A percentile compares a stretch with the other conserved stretches of the same genome.
Evolutionary conservation across 2,888 invertebrate species (phyloP).

Genomic region (Euplagia quadripunctaria): DNA sequence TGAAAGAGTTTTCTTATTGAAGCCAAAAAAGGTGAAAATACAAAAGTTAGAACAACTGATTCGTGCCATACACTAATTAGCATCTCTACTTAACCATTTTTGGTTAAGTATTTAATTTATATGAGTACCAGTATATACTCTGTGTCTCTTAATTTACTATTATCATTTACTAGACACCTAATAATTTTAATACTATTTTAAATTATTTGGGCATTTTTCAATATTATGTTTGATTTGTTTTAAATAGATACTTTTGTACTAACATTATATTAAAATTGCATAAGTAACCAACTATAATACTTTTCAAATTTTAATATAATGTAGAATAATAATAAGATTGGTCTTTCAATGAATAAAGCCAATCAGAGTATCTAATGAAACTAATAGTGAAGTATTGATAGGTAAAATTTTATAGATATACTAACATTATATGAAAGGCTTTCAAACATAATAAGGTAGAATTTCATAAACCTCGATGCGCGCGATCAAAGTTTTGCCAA

Average conservation of each 20-base stretch:
- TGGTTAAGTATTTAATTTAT: too few species aligned
- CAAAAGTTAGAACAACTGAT: background rate
- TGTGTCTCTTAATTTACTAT: background rate
- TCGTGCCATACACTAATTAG: background rate
- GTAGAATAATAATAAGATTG: too few species aligned
- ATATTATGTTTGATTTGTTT: too few species aligned
- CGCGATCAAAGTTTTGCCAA: conserved; percentile 46
- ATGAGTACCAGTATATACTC: background rate
- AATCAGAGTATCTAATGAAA: background rate
- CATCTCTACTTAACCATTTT: background rate
- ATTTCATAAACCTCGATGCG: conserved; percentile 33
- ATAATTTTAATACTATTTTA: background rate
- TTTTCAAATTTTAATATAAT: too few species aligned
- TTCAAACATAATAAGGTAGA: conserved; percentile 34
- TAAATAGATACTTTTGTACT: too few species aligned
- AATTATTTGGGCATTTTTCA: too few species aligned
- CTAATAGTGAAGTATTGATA: conserved; percentile 22
- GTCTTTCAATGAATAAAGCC: too few species aligned
- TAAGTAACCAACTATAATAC: too few species aligned
- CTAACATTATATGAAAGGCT: conserved; percentile 27
- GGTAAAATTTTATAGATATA: conserved; percentile 29
- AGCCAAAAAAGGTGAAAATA: background rate
- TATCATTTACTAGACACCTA: background rate
- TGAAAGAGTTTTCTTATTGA: background rate
- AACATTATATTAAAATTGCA: too few species aligned